Base-by-base conservation (phyloP, 2,888 invertebrate species). In the Scelioninae gen. 2 region DNA sequence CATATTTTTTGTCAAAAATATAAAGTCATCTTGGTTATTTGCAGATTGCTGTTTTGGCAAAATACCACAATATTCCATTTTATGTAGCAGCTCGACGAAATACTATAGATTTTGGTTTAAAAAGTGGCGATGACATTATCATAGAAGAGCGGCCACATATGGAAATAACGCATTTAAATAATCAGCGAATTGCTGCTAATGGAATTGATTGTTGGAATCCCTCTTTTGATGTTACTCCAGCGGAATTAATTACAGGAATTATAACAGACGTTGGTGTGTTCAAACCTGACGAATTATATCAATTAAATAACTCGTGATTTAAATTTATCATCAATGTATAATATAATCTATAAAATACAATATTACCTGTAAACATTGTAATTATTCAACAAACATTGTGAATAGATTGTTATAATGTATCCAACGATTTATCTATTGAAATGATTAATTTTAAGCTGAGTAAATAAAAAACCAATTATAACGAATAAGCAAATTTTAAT, bases 161-260 rank as follows among this genome's bases (percentile, higher is more conserved):
- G 35, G 99, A 99, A 87, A 93, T 99, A 93, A 96, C 96, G 0
- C 92, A 93, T 83, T 91, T 98, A 41, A 95, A 94, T 37, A 95
- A 95, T 77, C 90, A 92, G 77, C 89, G 93, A 84, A 94, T 97
- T 81, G 96, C 97, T 53, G 96, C 97, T 5, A 90, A 92, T 83
- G 95, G 95, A 60, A 96, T 97, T 60, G 89, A 90, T 58, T 97
- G 96, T 84, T 99, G 98, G 98, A 98, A 99, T 89, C 98, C 98
- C 53, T 95, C 98, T 0, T 99, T 99, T 86, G 99, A 99, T 87
- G 94, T 99, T 0, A 98, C 99, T 2, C 98, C 98, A 19, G 95
- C 96, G 0, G 88, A 90, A 13, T 89, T 99, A 28, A 98, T 99
- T 76, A 94, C 95, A 65, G 97, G 93, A 15, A 96, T 98, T 75